Base-by-base conservation (phyloP, 2,113 vertebrate species). In the Lagopus leucura region DNA sequence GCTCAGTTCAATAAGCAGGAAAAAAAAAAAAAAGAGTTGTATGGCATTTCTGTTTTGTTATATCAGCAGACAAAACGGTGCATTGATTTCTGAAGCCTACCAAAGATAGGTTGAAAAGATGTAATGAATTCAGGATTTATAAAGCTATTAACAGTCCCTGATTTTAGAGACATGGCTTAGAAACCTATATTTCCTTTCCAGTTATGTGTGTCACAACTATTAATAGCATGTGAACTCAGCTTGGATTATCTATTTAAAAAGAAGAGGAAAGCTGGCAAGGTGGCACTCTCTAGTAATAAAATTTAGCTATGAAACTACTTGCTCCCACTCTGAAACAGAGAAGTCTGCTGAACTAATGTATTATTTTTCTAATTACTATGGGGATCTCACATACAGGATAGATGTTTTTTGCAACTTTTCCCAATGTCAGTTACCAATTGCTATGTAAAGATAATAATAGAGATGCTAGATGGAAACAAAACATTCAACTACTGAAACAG, bases 1-100 rank as follows among this genome's bases (percentile, higher is more conserved):
- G 45, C 47, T 48, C 73, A 61, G 77, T 78, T 90, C 77, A 93
- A 19, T 34, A 36, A 85, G 88, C 80, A 88, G 73, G 67, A 87
- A 40, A 80, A 85, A 88, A 74, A 72, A 61, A 27, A 42, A 50
- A 52, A 21, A 27, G 60, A 57, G 14, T 36, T 81, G 42, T 71
- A 47, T 0, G 3, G 28, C 25, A 60, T 67, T 71, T 81, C 60
- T 50, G 4, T 22, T 93, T 87, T 45, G 11, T 82, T 72, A 40
- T 20, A 77, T 11, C 36, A 83, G 69, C 16, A 78, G 1, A 69
- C 55, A 63, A 86, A 93, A 73, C 42, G 6, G 6, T 34, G 27
- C 6, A 6, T 58, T 86, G 13, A 63, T 83, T 71, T 89, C 57
- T 78, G 45, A 66, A 69, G 32, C 42, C 65, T 38, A 55, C 19